Percentiles rank a stretch among this genome's conserved stretches.
Conservation (phyloP, 2,113 vertebrate species). For the Ariopsis seemanni region DNA sequence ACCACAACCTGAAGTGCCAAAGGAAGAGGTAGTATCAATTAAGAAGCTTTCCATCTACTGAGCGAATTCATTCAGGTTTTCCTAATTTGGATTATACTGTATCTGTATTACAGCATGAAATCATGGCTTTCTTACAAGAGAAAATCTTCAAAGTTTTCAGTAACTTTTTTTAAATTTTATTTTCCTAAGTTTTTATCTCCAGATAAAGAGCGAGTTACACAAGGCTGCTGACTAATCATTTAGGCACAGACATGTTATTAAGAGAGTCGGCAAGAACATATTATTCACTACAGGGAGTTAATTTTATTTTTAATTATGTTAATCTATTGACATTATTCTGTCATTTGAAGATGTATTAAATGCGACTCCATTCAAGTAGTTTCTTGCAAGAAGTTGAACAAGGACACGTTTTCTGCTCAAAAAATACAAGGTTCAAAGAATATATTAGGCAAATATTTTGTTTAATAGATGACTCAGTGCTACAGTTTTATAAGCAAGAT, state of each 20-base stretch:
- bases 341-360: background rate
- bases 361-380: background rate
- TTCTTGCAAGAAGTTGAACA: background rate
- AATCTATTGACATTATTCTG: background rate
- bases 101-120: background rate
- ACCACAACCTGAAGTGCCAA: background rate
- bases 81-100: background rate
- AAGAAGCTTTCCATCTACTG: background rate
- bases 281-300: background rate
- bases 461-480: background rate
- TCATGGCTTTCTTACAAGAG: background rate
- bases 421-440: background rate
- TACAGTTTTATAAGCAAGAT: background rate
- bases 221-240: background rate
- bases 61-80: background rate
- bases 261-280: background rate
- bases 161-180: background rate
- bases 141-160: background rate
- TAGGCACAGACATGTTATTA: background rate
- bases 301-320: background rate
- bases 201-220: background rate
- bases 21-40: background rate
- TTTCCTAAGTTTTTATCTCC: background rate
- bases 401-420: background rate
- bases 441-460: background rate